Conservation (phyloP, 2,888 invertebrate species). For the Harpalus rubripes region DNA sequence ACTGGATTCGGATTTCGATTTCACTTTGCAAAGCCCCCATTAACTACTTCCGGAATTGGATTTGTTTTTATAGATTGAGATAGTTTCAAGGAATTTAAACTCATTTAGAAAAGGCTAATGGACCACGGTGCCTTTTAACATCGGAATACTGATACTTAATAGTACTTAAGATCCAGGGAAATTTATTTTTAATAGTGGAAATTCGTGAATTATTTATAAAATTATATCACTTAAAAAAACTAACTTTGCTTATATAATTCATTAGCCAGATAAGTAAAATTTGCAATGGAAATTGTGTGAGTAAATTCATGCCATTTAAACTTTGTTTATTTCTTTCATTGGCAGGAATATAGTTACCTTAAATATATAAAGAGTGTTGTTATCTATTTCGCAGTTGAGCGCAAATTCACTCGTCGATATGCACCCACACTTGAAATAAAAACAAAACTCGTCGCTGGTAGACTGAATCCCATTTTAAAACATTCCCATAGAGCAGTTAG, state of each 20-base stretch:
- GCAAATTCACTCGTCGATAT: neutral
- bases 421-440: neutral
- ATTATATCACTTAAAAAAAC: too few relatives aligned
- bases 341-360: too few relatives aligned
- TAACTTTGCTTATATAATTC: neutral
- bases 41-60: slow-evolving; percentile 34
- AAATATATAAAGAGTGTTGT: neutral
- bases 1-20: slow-evolving; percentile 37
- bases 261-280: too few relatives aligned
- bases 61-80: slow-evolving; percentile 48
- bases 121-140: neutral
- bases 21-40: slow-evolving; percentile 47
- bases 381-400: neutral
- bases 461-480: neutral
- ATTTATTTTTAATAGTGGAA: neutral
- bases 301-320: too few relatives aligned
- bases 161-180: neutral
- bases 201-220: neutral
- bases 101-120: neutral
- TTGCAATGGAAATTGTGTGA: too few relatives aligned
- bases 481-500: neutral
- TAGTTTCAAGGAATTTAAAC: slow-evolving; percentile 21
- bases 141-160: neutral
- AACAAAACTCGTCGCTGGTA: neutral
- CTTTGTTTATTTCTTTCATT: too few relatives aligned